These are phyloP conservation scores for Andrena bucephala DNA, from an alignment of 2,888 invertebrate genomes.

Conservation along the genomic window DNA sequence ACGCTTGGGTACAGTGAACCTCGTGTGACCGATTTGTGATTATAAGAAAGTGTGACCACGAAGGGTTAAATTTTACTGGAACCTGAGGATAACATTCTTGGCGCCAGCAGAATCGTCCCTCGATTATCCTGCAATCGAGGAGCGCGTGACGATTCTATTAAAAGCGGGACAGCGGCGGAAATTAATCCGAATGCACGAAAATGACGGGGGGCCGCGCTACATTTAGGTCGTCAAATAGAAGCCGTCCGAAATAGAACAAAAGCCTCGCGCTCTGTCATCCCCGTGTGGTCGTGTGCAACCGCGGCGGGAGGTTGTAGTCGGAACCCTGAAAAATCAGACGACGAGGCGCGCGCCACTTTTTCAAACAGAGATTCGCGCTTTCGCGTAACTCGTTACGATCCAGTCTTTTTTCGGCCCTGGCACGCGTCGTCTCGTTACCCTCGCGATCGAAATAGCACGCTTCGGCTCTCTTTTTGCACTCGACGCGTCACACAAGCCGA, in stretches of 20 bases:
- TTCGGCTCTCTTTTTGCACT: constrained; percentile 1
- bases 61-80: constrained; percentile 5
- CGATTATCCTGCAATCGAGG: constrained; percentile 26
- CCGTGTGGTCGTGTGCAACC: constrained; percentile 43
- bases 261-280: constrained; percentile 42
- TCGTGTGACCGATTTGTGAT: too few species aligned
- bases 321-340: constrained; percentile 23
- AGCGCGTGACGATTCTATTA: constrained; percentile 31
- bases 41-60: too few species aligned
- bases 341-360: constrained; percentile 4
- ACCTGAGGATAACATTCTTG: neutral
- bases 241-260: constrained; percentile 52
- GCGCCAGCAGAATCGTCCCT: constrained; percentile 20
- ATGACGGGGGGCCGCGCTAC: constrained; percentile 31
- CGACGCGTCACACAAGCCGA: neutral
- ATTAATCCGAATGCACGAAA: constrained; percentile 53
- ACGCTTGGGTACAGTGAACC: too few species aligned
- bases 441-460: constrained; percentile 35
- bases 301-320: constrained; percentile 8
- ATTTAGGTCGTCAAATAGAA: constrained; percentile 48
- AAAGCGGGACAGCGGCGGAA: constrained; percentile 46
- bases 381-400: constrained; percentile 1
- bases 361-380: neutral
- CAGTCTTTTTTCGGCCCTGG: constrained; percentile 12
- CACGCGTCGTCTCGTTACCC: constrained; percentile 18